Evolutionary conservation across 1,140 invertebrate species (phyloP).

Genomic region (Pseudobourletiella spinata): DNA sequence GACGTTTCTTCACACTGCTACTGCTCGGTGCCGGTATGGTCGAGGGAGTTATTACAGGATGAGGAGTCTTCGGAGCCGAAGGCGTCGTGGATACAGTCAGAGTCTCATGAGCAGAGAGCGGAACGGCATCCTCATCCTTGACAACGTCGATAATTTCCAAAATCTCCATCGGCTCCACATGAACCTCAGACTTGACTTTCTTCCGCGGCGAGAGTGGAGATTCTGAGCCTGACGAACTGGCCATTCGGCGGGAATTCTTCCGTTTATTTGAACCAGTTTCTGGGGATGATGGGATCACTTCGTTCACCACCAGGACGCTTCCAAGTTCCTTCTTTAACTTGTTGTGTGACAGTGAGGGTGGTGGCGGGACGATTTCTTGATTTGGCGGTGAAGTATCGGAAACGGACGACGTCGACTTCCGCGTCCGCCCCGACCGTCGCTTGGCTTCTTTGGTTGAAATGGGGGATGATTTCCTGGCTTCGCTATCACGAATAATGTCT

Average conservation of each 20-base stretch:
- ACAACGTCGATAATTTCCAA: neutral
- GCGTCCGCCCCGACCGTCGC: neutral
- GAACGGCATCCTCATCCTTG: neutral
- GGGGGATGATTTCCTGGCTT: no score
- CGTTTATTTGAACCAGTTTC: no score
- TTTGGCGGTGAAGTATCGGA: no score
- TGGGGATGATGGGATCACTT: neutral
- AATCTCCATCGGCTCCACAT: neutral
- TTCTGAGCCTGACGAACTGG: neutral
- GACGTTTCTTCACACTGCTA: constrained; percentile 57
- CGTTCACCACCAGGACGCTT: neutral
- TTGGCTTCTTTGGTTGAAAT: neutral
- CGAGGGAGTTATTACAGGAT: neutral
- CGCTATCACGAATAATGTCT: no score
- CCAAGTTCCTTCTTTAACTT: neutral
- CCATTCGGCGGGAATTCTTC: no score
- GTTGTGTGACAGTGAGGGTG: no score
- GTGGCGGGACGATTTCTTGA: no score
- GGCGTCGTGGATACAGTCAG: neutral
- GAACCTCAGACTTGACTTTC: neutral
- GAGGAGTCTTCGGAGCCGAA: neutral
- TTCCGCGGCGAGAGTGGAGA: neutral
- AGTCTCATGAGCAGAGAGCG: neutral
- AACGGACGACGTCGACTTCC: no score
- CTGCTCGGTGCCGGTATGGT: constrained; percentile 40